Evolutionary conservation across 2,888 invertebrate species (phyloP), one percentile per base, ranked within the genome.

Genomic region (Lissocephala sabroskyi): DNA sequence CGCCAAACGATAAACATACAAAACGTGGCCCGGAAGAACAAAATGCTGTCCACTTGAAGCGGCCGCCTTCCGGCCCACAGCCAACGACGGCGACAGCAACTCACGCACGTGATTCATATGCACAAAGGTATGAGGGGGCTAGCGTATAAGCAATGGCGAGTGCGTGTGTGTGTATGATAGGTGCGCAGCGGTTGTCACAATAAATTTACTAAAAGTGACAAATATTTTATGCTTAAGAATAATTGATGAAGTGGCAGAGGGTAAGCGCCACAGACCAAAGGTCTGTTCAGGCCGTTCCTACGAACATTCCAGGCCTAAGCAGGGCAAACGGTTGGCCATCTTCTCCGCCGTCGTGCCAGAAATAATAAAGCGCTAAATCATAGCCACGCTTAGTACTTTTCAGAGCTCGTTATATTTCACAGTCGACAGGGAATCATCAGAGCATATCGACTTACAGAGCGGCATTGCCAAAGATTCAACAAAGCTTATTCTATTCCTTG

Each of bases 161-260:
- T 41, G 30, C 29, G 48, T 37, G 36, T 46, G 53, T 18, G 44
- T 23, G 45, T 43, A 44, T 54, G 50, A 46, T 58, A 56, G 56
- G 58, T 58, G 52, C 63, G 63, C 48, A 42, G 45, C 44, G 50
- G 64, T 64, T 79, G 78, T 77, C 77, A 76, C 75, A 76, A 77
- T 76, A 79, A 76, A 76, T 76, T 76, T 68, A 77, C 53, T 68
- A 78, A 79, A 79, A 78, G 73, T 79, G 79, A 79, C 76, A 76
- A 78, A 78, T 79, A 78, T 79, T 79, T 78, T 62, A 75, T 75
- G 68, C 76, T 75, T 75, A 79, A 79, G 73, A 62, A 75, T 77
- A 79, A 76, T 79, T 79, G 78, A 76, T 79, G 79, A 79, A 77
- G 75, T 35, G n/a, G n/a, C n/a, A n/a, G n/a, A n/a, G n/a, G n/a